Base-by-base conservation (phyloP, 2,797 vertebrate species). In the Aeoliscus strigatus region DNA sequence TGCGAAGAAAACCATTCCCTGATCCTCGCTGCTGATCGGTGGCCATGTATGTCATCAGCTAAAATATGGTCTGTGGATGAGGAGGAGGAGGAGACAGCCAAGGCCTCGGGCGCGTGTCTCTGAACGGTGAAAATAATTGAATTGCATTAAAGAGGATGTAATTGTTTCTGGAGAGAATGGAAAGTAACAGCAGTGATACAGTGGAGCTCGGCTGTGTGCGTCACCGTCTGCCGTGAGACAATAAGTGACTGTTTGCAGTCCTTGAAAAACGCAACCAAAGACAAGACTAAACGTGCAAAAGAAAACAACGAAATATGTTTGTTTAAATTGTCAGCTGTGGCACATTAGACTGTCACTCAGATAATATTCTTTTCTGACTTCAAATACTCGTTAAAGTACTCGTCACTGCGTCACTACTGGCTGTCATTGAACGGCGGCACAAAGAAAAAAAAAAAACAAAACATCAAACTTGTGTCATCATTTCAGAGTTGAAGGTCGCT, bases 131-230 rank as follows among this genome's bases (percentile, higher is more conserved):
- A 80, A 80, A 79, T 80, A 67, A 80, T 70, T 80, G 71, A 82
- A 79, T 81, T 73, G 34, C 81, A 64, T 80, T 77, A 73, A 77
- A 60, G 63, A 72, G 68, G 70, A 69, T 60, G 70, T 76, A 81
- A 83, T 78, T 80, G 73, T 79, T 73, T 75, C 46, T 56, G 56
- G 51, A 43, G 60, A 77, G 60, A 54, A 62, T 42, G 26, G 45
- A 47, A 61, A 55, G 39, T 13, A 62, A 12, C 44, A 39, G 35
- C 16, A 18, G 39, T 9, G 44, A 32, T 40, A 25, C 0, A 2
- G 24, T 1, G 9, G 12, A 24, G 37, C 39, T 2, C 5, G 9
- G 50, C 35, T 27, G 14, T 27, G 18, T 66, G 56, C 27, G 16
- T 68, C 50, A 51, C 2, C 14, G 44, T 0, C 47, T 6, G 13